Base-by-base conservation (phyloP, 2,888 invertebrate genomes). In the Agrilus cyanescens region DNA sequence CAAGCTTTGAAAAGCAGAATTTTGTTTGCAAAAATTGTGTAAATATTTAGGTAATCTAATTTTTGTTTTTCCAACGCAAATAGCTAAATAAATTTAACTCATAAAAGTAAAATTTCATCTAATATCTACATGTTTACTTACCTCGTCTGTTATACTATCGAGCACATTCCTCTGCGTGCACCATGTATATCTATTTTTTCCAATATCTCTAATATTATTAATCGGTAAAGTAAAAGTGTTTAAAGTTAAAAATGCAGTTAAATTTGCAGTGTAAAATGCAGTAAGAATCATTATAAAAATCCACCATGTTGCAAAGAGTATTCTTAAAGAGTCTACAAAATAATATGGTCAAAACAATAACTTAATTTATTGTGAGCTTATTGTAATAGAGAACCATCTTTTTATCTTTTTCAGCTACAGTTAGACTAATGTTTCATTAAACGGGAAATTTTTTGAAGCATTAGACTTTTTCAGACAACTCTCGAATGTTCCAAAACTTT, bases 261-360 rank as follows among this genome's bases (percentile, higher is more conserved):
- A 69, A 65, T 90, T 90, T 7, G 90, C 90, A 3, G 90, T 91
- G 65, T 91, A 91, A 65, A 89, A 90, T 10, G 89, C 85, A 1
- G 89, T 88, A 37, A 90, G 68, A 39, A 90, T 77, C 31, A 86
- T 85, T 52, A 89, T 86, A 61, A 88, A 90, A 46, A 91, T 75
- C 90, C 90, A 90, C 90, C 90, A 90, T 0, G 87, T 87, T 8
- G 88, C 86, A 63, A 90, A 89, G 7, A 89, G 70, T 31, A 90
- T 69, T 40, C 90, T 74, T 0, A 87, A 82, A 14, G 88, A 82
- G 65, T 88, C 90, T 89, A 62, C 8, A 72, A 44, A 12, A 18
- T 16, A 18, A 15, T n/a, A n/a, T n/a, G n/a, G n/a, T n/a, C n/a
- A 20, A 35, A 15, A 13, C 25, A n/a, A 20, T 12, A 20, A 14